These are phyloP conservation scores for Stictonetta naevosa DNA, from an alignment of 2,113 vertebrate genomes.

Conservation along the genomic window DNA sequence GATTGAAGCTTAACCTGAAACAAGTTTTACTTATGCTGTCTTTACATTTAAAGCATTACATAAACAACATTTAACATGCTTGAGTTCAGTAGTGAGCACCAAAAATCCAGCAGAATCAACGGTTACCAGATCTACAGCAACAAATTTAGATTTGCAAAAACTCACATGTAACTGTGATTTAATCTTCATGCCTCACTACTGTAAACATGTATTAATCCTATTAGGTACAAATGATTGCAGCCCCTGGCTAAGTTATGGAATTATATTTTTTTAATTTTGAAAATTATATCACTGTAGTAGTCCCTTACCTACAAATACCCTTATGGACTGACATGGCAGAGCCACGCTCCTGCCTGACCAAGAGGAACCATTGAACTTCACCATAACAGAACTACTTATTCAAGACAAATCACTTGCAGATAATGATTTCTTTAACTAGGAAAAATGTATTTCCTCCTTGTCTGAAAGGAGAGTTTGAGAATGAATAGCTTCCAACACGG, in stretches of 20 bases:
- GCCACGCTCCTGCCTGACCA: background rate
- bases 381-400: background rate
- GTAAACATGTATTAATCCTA: background rate
- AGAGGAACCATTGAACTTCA: background rate
- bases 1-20: background rate
- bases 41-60: background rate
- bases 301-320: background rate
- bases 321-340: background rate
- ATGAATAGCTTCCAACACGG: background rate
- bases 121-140: background rate
- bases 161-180: background rate
- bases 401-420: background rate
- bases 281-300: background rate
- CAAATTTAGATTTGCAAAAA: background rate
- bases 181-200: background rate
- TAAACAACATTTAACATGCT: background rate
- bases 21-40: background rate
- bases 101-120: background rate
- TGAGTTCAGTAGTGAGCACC: background rate
- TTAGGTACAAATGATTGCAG: background rate
- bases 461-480: background rate
- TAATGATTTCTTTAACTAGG: background rate
- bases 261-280: accelerated
- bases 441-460: background rate
- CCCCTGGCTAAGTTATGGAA: background rate